phyloP scores from a whole-genome alignment of 1,140 invertebrate species.

The Varroa destructor region DNA sequence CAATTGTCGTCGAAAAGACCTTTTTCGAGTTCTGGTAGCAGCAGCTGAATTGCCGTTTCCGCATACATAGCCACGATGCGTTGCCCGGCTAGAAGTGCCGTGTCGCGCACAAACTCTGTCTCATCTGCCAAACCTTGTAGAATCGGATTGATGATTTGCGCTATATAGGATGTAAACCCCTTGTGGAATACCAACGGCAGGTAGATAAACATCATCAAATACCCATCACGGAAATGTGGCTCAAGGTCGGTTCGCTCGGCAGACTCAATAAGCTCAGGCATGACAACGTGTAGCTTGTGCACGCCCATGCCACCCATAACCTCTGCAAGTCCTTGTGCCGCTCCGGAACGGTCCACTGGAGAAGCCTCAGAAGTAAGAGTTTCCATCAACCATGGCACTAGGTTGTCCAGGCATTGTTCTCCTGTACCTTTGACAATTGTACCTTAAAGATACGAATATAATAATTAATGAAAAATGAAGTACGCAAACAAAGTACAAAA shows the following conservation, averaged over 20 bases:
- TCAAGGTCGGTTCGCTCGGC: slow-evolving; percentile 86
- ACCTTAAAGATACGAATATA: slow-evolving; percentile 66
- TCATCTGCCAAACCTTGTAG: slow-evolving; percentile 89
- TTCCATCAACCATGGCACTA: slow-evolving; percentile 95
- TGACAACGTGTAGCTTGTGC: slow-evolving; percentile 83
- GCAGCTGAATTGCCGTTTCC: slow-evolving; percentile 78
- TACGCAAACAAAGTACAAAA: too few relatives aligned
- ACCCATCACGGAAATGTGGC: slow-evolving; percentile 95
- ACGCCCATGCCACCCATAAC: slow-evolving; percentile 90
- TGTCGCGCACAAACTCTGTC: slow-evolving; percentile 95
- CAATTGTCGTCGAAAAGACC: slow-evolving; percentile 95
- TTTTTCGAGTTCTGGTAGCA: slow-evolving; percentile 83
- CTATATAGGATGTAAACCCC: slow-evolving; percentile 90
- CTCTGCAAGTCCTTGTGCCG: slow-evolving; percentile 74
- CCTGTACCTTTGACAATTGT: slow-evolving; percentile 96
- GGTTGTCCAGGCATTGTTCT: slow-evolving; percentile 81
- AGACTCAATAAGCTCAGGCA: slow-evolving; percentile 95
- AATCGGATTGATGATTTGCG: slow-evolving; percentile 93
- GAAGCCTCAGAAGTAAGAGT: slow-evolving; percentile 89
- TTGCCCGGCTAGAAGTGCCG: slow-evolving; percentile 88
- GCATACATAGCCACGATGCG: slow-evolving; percentile 91
- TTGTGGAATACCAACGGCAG: slow-evolving; percentile 90
- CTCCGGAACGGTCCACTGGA: slow-evolving; percentile 87
- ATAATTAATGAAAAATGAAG: slow-evolving; percentile 61
- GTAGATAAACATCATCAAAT: slow-evolving; percentile 99